Evolutionary conservation across 1,140 invertebrate genomes (phyloP), one percentile per base, ranked within the genome.

Genomic region (Hermatobates lingyangjiaoensis): DNA sequence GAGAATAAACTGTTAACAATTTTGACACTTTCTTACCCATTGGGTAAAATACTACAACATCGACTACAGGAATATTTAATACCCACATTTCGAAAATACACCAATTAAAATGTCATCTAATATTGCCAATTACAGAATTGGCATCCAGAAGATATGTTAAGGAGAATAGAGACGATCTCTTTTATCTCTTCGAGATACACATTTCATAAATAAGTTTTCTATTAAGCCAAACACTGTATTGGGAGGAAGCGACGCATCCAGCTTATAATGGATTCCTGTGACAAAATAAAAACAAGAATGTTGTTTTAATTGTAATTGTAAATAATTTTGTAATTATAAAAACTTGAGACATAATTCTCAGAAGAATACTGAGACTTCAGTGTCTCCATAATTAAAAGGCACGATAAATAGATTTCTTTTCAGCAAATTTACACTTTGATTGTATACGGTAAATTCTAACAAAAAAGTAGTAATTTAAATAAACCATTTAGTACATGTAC

Each of bases 151-250:
- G n/a, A n/a, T n/a, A n/a, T n/a, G n/a, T 42, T 42, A 42, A 5
- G 39, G 39, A 42, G 39, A 5, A 12, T 5, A 18, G 5, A 42
- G 21, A 14, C 39, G 10, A 46, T 46, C 45, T 27, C 5, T 46
- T 21, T 18, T 7, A 24, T 46, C 20, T 20, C 15, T 24, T 24
- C 26, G 10, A 24, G 52, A 20, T n/a, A 48, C 51, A 51, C 61
- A 56, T 44, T 66, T 72, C 56, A 75, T 63, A 62, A 87, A 87
- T 62, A 87, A 82, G 26, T 71, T 72, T 61, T 87, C 81, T 60
- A 87, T 83, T 57, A 74, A 74, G 53, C 72, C 74, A 63, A 86
- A 87, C 1, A 87, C 83, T 59, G 80, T 70, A 27, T 73, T 71
- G 30, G 79, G 72, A 26, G 78, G 63, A 60, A 76, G 76, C 0